Evolutionary conservation across 1,140 invertebrate genomes (phyloP).

Genomic region (Drosophila simulans): DNA sequence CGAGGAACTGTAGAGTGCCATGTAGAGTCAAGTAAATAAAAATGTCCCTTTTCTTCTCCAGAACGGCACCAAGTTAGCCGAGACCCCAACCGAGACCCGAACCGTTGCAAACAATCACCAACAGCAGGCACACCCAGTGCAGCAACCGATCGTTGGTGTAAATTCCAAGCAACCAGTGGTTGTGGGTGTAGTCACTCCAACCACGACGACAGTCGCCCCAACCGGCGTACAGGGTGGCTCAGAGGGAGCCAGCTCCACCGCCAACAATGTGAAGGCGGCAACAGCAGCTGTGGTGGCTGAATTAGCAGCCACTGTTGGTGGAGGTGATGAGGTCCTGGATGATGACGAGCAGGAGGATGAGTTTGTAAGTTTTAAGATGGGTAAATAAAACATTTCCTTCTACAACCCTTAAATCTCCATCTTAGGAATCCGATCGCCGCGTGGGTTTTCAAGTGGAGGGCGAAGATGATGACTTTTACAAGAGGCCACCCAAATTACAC

Average conservation of each 20-base stretch:
- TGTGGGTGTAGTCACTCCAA: slow-evolving; percentile 46
- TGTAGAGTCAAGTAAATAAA: neutral
- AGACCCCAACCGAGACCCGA: slow-evolving; percentile 62
- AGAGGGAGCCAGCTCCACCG: slow-evolving; percentile 13
- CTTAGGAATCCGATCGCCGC: slow-evolving; percentile 73
- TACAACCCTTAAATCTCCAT: neutral
- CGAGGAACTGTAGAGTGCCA: neutral
- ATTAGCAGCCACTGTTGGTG: slow-evolving; percentile 12
- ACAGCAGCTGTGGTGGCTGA: slow-evolving; percentile 35
- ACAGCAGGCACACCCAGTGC: slow-evolving; percentile 42
- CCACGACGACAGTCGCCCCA: slow-evolving; percentile 30
- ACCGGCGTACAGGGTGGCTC: slow-evolving; percentile 53
- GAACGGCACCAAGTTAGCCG: slow-evolving; percentile 66
- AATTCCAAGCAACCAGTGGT: slow-evolving; percentile 39
- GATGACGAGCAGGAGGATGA: slow-evolving; percentile 81
- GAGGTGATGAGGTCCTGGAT: slow-evolving; percentile 23
- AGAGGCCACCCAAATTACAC: slow-evolving; percentile 78
- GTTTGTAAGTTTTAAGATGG: slow-evolving; percentile 60
- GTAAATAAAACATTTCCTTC: neutral
- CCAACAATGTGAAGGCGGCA: slow-evolving; percentile 21
- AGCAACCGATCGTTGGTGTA: slow-evolving; percentile 56
- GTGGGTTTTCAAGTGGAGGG: slow-evolving; percentile 82
- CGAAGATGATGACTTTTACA: slow-evolving; percentile 81
- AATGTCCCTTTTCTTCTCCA: slow-evolving; percentile 20
- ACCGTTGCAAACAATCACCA: slow-evolving; percentile 62